Evolutionary conservation across 2,113 vertebrate genomes (phyloP).

Genomic region (Agelaius tricolor): DNA sequence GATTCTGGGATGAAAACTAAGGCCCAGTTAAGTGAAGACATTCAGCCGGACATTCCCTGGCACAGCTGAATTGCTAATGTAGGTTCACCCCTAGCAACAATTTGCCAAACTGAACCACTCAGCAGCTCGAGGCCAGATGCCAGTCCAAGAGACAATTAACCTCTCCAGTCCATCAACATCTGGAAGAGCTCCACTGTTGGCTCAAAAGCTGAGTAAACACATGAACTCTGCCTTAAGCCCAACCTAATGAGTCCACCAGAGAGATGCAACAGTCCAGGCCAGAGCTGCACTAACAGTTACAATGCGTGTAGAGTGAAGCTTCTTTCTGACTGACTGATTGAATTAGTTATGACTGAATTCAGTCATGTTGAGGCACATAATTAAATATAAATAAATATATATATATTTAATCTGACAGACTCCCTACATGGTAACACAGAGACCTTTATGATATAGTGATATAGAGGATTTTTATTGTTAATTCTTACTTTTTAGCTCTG

Average conservation of each 20-base stretch:
- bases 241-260: background rate
- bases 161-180: background rate
- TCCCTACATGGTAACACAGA: background rate
- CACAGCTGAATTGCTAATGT: background rate
- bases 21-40: background rate
- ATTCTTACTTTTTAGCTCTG: background rate
- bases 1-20: background rate
- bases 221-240: background rate
- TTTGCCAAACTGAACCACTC: background rate
- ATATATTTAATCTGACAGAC: background rate
- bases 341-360: background rate
- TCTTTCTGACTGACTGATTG: background rate
- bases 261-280: background rate
- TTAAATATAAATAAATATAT: background rate
- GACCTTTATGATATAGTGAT: background rate
- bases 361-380: background rate
- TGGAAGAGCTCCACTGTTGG: background rate
- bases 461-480: background rate
- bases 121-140: rapidly evolving
- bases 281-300: background rate
- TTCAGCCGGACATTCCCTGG: background rate
- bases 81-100: background rate
- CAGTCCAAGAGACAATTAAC: background rate
- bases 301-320: background rate
- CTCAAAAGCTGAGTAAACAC: background rate